Percentiles rank a stretch among this genome's conserved stretches.
Evolutionary conservation across 1,140 invertebrate genomes (phyloP).

Genomic region (Drosophila ironensis): DNA sequence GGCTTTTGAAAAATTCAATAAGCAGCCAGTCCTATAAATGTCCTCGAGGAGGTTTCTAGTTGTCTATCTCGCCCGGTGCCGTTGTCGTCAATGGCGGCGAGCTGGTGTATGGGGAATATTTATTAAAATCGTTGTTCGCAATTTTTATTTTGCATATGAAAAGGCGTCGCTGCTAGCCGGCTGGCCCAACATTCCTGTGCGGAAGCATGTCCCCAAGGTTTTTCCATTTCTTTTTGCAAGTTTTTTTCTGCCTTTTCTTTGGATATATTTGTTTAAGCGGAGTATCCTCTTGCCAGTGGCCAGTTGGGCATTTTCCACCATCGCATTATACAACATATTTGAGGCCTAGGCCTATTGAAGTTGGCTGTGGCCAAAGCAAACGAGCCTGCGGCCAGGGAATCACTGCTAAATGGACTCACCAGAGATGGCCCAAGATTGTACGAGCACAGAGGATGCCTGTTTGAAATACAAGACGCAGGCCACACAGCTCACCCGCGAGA

Average conservation of each 20-base stretch:
- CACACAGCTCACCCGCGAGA: neutral
- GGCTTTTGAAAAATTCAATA: constrained; percentile 72
- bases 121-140: constrained; percentile 72
- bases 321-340: constrained; percentile 21
- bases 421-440: constrained; percentile 40
- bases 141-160: constrained; percentile 78
- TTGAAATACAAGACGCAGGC: neutral
- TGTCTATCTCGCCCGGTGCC: constrained; percentile 24
- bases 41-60: constrained; percentile 30
- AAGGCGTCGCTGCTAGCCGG: constrained; percentile 39
- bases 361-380: constrained; percentile 48
- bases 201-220: constrained; percentile 34
- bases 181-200: constrained; percentile 35
- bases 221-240: constrained; percentile 1
- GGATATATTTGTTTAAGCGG: constrained; percentile 41
- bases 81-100: constrained; percentile 5
- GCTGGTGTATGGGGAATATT: constrained; percentile 62
- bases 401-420: constrained; percentile 42
- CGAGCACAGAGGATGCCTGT: neutral
- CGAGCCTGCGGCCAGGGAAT: constrained; percentile 42
- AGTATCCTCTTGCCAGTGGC: constrained; percentile 26
- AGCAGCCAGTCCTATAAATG: constrained; percentile 42
- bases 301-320: constrained; percentile 3
- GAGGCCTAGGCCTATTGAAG: constrained; percentile 43
- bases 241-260: constrained; percentile 11